A percentile compares a stretch with the other conserved stretches of the same genome.
These are phyloP conservation scores for Leuciscus idus DNA, from an alignment of 2,113 vertebrate genomes.

Conservation along the genomic window DNA sequence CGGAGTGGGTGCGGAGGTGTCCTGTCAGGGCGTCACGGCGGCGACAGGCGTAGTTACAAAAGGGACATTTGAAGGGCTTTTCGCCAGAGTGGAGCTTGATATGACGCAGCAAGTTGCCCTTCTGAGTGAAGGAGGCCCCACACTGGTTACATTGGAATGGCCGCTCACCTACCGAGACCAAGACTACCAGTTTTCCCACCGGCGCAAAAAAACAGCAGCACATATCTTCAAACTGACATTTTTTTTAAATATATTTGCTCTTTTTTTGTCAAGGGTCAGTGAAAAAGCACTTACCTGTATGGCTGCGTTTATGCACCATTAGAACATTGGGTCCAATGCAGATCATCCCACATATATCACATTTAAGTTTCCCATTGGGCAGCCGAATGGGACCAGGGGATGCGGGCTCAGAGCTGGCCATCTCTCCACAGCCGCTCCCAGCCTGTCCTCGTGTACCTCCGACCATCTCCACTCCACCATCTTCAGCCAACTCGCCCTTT, in stretches of 20 bases:
- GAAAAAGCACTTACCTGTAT: conserved; percentile 84
- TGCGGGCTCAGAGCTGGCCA: conserved; percentile 79
- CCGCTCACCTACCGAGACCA: conserved; percentile 82
- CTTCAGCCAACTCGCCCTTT: conserved; percentile 78
- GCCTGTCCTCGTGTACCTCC: conserved; percentile 75
- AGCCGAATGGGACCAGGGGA: conserved; percentile 90
- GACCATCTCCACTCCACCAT: conserved; percentile 64
- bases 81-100: conserved; percentile 97
- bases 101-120: conserved; percentile 95
- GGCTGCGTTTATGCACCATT: conserved; percentile 98
- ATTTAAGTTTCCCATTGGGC: conserved; percentile 93
- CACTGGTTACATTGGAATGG: conserved; percentile 98
- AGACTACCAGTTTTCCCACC: conserved; percentile 37
- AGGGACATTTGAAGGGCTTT: conserved; percentile 96
- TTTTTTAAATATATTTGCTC: neutral
- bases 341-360: conserved; percentile 94
- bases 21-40: conserved; percentile 91
- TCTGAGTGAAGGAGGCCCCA: conserved; percentile 96
- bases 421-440: conserved; percentile 81
- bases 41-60: conserved; percentile 95
- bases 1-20: conserved; percentile 92
- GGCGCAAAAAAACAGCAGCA: conserved; percentile 36
- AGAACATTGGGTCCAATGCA: conserved; percentile 97
- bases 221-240: conserved; percentile 25
- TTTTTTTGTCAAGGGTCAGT: neutral